Evolutionary conservation across 2,888 invertebrate species (phyloP), one percentile per base, ranked within the genome.

Genomic region (Siphonodentalium dalli): DNA sequence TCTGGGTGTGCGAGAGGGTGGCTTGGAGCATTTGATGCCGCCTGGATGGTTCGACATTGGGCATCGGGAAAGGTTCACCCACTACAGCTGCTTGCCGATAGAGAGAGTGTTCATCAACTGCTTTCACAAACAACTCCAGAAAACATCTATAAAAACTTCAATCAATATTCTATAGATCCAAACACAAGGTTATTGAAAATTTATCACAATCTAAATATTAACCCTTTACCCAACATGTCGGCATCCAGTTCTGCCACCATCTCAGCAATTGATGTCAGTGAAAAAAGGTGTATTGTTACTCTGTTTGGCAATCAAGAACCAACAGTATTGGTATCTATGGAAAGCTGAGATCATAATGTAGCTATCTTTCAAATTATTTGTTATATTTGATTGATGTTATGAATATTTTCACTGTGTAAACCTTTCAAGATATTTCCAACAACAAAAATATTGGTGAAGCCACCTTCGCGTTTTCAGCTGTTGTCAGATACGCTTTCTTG

Each of bases 1-100:
- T 96, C 96, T 3, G 99, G 99, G 1, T 96, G 96, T 84, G 98
- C 97, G 0, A 87, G 98, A 50, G 98, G 98, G 13, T 98, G 98
- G 82, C 86, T 99, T 2, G 93, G 95, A 20, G 92, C 93, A 3
- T 87, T 98, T 82, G 98, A 99, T 84, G 91, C 96, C 0, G 93
- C 93, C 13, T 99, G 98, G 94, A 92, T 93, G 61, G 89, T 97
- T 54, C 87, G 91, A 66, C 85, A 90, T 52, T 95, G 93, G 91
- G 88, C 89, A 0, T 84, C 86, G 35, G 84, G 84, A 37, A 87
- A 87, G 1, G 79, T 84, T 48, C 90, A 91, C 58, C 89, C 93
- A 0, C 84, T 95, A 15, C 73, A 83, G 59, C 91, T 96, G 21
- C 83, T 99, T 45, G 94, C 96, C 0, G 96, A 98, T 82, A 85